A percentile compares a stretch with the other conserved stretches of the same genome.
Evolutionary conservation across 2,888 invertebrate species (phyloP).

Genomic region (Spisula solida): DNA sequence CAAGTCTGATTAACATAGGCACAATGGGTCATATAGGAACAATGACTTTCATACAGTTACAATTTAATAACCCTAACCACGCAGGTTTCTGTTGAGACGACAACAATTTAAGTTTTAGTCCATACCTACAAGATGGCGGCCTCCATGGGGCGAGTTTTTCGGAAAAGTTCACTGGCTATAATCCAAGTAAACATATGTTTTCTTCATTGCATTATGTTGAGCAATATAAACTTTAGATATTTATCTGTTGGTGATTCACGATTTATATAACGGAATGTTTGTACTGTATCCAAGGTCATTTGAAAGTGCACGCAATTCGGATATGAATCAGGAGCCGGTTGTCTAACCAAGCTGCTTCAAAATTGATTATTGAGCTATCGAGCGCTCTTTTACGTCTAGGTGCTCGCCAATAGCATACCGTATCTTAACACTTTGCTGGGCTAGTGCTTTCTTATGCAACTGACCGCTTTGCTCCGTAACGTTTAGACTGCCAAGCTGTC

Average conservation of each 20-base stretch:
- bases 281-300: conserved; percentile 22
- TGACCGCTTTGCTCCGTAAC: too few species aligned
- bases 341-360: too few species aligned
- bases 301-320: not conserved
- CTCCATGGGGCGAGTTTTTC: conserved; percentile 35
- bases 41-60: too few species aligned
- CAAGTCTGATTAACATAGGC: too few species aligned
- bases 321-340: not conserved
- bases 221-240: not conserved
- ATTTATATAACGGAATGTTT: not conserved
- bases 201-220: not conserved
- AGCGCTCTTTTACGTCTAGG: too few species aligned
- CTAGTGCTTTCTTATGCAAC: too few species aligned
- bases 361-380: too few species aligned
- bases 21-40: too few species aligned
- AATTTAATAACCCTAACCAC: too few species aligned
- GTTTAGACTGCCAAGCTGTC: too few species aligned
- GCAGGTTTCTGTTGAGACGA: not conserved
- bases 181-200: conserved; percentile 8
- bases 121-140: conserved; percentile 44
- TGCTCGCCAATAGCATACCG: too few species aligned
- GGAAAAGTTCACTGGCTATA: not conserved
- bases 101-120: not conserved
- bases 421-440: too few species aligned
- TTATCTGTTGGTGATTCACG: not conserved